phyloP scores from a whole-genome alignment of 2,797 vertebrate species.

The Pogoniulus pusillus region DNA sequence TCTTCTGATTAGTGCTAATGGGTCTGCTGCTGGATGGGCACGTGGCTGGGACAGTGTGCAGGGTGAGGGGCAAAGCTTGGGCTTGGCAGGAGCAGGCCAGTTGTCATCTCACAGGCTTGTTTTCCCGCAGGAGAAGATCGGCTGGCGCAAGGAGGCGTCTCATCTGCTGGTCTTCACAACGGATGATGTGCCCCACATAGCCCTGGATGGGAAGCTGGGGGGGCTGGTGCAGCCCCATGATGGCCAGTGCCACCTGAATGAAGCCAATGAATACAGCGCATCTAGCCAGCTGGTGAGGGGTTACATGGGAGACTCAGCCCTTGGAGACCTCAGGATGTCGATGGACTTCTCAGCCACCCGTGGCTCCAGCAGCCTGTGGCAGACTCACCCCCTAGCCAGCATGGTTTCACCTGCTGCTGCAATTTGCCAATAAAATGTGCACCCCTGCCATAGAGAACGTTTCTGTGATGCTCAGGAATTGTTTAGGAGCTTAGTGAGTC shows the following conservation, averaged over 20 bases:
- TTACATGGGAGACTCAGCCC: fast-evolving
- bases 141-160: slow-evolving; percentile 95
- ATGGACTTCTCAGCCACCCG: neutral
- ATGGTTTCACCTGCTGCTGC: neutral
- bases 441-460: neutral
- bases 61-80: neutral
- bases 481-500: neutral
- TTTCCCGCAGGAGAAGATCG: slow-evolving; percentile 85
- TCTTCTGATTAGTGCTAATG: neutral
- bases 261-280: slow-evolving; percentile 88
- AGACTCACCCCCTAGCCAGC: neutral
- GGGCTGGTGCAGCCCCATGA: slow-evolving; percentile 95
- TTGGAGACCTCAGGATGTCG: fast-evolving
- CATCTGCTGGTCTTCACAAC: slow-evolving; percentile 96
- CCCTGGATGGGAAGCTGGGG: slow-evolving; percentile 92
- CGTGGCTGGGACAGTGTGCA: neutral
- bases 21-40: neutral
- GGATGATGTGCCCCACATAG: slow-evolving; percentile 93
- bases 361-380: neutral
- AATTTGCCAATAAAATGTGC: neutral
- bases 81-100: neutral
- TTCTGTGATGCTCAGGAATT: neutral
- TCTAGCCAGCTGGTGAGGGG: slow-evolving; percentile 89
- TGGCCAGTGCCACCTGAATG: slow-evolving; percentile 90
- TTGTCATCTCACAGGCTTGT: slow-evolving; percentile 4